Conservation (phyloP, 30 jellyfish, hydroid and myxozoan genomes). For the Turritopsis rubra region DNA sequence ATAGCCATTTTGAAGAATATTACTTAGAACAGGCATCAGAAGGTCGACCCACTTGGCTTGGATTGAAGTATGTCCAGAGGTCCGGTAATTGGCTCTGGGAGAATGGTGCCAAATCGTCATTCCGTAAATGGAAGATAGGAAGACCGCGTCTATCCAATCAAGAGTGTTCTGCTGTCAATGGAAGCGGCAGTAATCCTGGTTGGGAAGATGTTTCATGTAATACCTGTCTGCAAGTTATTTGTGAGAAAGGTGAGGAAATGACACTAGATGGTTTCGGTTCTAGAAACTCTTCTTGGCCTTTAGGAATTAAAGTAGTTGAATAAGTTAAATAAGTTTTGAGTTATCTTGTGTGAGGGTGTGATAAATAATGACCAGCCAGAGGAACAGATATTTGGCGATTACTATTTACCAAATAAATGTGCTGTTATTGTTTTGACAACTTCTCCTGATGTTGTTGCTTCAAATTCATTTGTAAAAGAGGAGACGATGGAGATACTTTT, state of each 20-base stretch:
- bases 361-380: too few species aligned
- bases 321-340: not conserved
- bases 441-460: too few species aligned
- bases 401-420: too few species aligned
- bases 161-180: constrained; percentile 10
- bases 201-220: constrained; percentile 19
- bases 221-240: not conserved
- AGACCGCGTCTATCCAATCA: not conserved
- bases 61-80: not conserved
- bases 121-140: constrained; percentile 11
- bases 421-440: too few species aligned
- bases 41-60: not conserved
- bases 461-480: too few species aligned
- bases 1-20: not conserved
- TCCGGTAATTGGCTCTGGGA: constrained; percentile 18
- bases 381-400: too few species aligned
- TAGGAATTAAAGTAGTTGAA: too few species aligned
- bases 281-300: too few species aligned
- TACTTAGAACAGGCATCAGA: not conserved
- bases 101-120: not conserved
- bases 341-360: too few species aligned
- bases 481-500: too few species aligned
- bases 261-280: not conserved
- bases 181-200: constrained; percentile 4
- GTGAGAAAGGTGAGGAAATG: constrained; percentile 19